These are phyloP conservation scores for Pherbina coryleti DNA, from an alignment of 2,888 invertebrate species.

Conservation along the genomic window DNA sequence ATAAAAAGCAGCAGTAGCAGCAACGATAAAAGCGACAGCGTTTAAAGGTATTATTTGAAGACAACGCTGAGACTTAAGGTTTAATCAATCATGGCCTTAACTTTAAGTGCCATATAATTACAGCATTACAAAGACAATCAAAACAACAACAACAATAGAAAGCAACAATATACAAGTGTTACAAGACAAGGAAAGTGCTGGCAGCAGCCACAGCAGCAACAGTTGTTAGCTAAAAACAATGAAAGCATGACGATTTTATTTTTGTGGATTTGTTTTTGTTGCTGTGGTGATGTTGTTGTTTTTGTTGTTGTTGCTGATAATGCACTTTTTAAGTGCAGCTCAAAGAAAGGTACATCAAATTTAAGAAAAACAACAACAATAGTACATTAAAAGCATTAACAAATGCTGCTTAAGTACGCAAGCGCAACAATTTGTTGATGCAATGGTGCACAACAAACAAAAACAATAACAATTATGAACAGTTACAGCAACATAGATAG, in stretches of 20 bases:
- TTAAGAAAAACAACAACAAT: not conserved
- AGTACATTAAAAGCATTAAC: not conserved
- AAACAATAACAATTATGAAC: not conserved
- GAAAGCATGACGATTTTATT: slow-evolving; percentile 21
- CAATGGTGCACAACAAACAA: slow-evolving; percentile 7
- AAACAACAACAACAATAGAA: not conserved
- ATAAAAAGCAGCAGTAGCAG: not conserved
- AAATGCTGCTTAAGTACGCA: not conserved
- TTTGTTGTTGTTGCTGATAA: not conserved
- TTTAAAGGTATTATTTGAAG: not conserved
- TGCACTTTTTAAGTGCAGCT: not conserved
- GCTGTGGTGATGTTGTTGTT: no score
- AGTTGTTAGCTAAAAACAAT: not conserved
- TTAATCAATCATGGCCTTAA: slow-evolving; percentile 18
- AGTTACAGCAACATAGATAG: not conserved
- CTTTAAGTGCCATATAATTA: slow-evolving; percentile 4
- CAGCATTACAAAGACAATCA: not conserved
- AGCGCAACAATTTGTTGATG: slow-evolving; percentile 4
- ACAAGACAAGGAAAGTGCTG: not conserved
- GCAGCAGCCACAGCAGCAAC: not conserved
- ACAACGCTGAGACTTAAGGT: not conserved
- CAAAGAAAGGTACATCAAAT: not conserved
- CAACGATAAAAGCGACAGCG: not conserved
- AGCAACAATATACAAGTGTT: slow-evolving; percentile 6
- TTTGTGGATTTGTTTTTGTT: not conserved